These are phyloP conservation scores for Brachypalpus laphriformis DNA, from an alignment of 2,888 invertebrate genomes.

Conservation along the genomic window DNA sequence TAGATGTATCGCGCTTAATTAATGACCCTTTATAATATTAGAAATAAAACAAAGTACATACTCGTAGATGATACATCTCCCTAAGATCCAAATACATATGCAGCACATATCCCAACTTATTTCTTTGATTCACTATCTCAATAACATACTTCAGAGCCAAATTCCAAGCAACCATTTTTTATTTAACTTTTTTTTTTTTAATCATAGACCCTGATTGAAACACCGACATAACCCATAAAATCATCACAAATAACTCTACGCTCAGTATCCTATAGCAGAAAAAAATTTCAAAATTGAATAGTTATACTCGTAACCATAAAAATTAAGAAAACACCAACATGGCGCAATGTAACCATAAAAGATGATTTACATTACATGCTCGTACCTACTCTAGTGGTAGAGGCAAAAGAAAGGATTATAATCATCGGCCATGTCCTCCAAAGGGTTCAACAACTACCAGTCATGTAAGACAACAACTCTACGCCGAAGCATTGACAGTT, in stretches of 20 bases:
- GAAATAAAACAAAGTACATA: too few species aligned
- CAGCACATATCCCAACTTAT: too few species aligned
- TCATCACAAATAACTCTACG: background rate
- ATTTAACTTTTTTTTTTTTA: too few species aligned
- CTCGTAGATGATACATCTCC: too few species aligned
- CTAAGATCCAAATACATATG: too few species aligned
- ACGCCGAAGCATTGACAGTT: constrained; percentile 67
- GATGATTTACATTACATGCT: constrained; percentile 62
- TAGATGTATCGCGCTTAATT: too few species aligned
- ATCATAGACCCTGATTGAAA: background rate
- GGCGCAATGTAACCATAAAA: constrained; percentile 68
- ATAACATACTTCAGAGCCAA: too few species aligned
- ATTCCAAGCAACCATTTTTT: too few species aligned
- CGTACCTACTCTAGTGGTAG: background rate
- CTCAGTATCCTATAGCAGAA: background rate
- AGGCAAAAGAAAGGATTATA: constrained; percentile 33
- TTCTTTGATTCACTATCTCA: too few species aligned
- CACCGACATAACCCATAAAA: background rate
- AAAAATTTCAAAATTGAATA: constrained; percentile 46
- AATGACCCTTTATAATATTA: too few species aligned
- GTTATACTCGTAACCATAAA: constrained; percentile 38
- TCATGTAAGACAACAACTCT: constrained; percentile 62
- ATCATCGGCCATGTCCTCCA: constrained; percentile 42
- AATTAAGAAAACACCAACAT: constrained; percentile 63
- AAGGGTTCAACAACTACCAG: constrained; percentile 53